Evolutionary conservation across 2,797 vertebrate genomes (phyloP), one percentile per base, ranked within the genome.

Genomic region (Silurus aristotelis): DNA sequence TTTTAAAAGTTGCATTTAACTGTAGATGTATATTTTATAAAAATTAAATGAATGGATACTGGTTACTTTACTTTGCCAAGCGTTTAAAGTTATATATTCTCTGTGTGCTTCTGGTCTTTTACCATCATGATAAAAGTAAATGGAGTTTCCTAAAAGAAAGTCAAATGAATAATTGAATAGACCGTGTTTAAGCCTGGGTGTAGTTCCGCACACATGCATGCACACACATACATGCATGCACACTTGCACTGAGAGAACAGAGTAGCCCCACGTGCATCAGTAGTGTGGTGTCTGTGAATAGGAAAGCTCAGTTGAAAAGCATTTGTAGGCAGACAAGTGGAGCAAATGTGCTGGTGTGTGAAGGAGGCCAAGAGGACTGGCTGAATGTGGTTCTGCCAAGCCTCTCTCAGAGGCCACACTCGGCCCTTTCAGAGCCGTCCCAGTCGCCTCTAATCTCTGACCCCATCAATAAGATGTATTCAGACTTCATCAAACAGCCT

Each of bases 391-490:
- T 88, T 89, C 81, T 87, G 89, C 87, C 85, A 87, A 89, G 88
- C 87, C 87, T 86, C 86, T 79, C 89, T 89, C 75, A 88, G 90
- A 91, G 89, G 90, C 91, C 92, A 90, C 83, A 89, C 89, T 90
- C 64, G 72, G 85, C 84, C 91, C 92, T 94, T 93, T 94, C 90
- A 90, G 89, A 91, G 89, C 87, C 89, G 82, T 92, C 92, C 91
- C 87, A 89, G 92, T 91, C 91, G 91, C 92, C 91, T 92, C 94
- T 95, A 94, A 95, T 95, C 95, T 94, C 92, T 95, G 94, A 95
- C 94, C 94, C 94, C 94, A 95, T 95, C 94, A 94, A 95, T 95
- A 95, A 95, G 94, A 94, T 92, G 92, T 92, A 94, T 95, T 95
- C 93, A 96, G 92, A 94, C 91, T 93, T 93, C 93, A 94, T 95